Conservation (phyloP, 2,797 vertebrate species). For the Catharus ustulatus region DNA sequence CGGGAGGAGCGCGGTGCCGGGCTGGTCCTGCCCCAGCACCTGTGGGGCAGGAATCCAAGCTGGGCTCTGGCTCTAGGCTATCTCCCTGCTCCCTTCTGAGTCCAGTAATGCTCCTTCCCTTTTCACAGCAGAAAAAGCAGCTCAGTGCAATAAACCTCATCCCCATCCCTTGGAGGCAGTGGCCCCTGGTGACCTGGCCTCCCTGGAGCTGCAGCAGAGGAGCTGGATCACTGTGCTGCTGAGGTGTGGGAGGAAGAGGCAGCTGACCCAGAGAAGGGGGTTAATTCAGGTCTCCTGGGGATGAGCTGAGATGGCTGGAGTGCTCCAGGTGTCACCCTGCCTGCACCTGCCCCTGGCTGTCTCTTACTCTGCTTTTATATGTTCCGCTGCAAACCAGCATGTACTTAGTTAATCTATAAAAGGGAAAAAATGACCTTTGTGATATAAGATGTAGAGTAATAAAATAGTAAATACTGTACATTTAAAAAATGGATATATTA, state of each 20-base stretch:
- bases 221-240: background rate
- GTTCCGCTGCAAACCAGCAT: background rate
- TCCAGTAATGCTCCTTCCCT: background rate
- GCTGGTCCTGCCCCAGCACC: background rate
- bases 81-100: background rate
- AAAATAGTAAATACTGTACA: background rate
- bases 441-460: background rate
- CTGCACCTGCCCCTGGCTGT: background rate
- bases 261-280: background rate
- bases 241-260: background rate
- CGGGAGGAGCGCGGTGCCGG: fast-evolving
- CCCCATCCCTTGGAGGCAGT: background rate
- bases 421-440: background rate
- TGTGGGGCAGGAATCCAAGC: background rate
- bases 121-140: background rate
- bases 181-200: slow-evolving; percentile 17
- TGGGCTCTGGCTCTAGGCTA: background rate
- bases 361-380: background rate
- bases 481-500: background rate
- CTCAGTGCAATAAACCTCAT: background rate
- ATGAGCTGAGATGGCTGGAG: fast-evolving
- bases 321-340: background rate
- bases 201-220: background rate
- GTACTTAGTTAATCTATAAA: background rate
- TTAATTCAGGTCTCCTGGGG: background rate